Evolutionary conservation across 2,888 invertebrate species (phyloP).

Genomic region (Craniophora ligustri): DNA sequence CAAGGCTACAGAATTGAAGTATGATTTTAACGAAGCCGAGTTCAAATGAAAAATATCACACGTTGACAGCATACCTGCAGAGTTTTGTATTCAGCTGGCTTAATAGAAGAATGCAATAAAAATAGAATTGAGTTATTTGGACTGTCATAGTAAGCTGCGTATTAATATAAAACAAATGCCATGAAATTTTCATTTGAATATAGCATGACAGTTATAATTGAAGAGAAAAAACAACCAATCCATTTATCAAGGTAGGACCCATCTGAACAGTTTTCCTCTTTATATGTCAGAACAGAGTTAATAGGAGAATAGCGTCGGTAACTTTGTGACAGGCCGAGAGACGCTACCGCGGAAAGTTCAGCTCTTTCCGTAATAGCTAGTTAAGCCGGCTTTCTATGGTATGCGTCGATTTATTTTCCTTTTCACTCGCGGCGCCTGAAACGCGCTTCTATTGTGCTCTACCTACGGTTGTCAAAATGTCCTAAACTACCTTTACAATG

Average conservation of each 20-base stretch:
- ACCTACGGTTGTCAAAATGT: slow-evolving; percentile 39
- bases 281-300: slow-evolving; percentile 56
- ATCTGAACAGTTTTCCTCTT: slow-evolving; percentile 40
- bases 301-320: slow-evolving; percentile 54
- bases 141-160: slow-evolving; percentile 19
- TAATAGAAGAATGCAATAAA: slow-evolving; percentile 28
- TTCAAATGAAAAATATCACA: slow-evolving; percentile 61
- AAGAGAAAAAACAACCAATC: slow-evolving; percentile 9
- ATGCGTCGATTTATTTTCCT: slow-evolving; percentile 62
- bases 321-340: slow-evolving; percentile 57
- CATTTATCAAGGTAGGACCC: slow-evolving; percentile 19
- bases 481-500: slow-evolving; percentile 15
- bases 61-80: slow-evolving; percentile 30
- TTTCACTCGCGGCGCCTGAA: slow-evolving; percentile 47
- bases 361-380: slow-evolving; percentile 58
- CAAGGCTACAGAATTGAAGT: slow-evolving; percentile 59
- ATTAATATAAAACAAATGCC: slow-evolving; percentile 30
- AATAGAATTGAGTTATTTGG: slow-evolving; percentile 27
- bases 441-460: slow-evolving; percentile 40
- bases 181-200: slow-evolving; percentile 15
- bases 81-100: slow-evolving; percentile 32
- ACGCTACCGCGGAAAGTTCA: slow-evolving; percentile 50
- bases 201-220: neutral
- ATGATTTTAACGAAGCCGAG: slow-evolving; percentile 70
- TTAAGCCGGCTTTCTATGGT: slow-evolving; percentile 60